Evolutionary conservation across 2,888 invertebrate genomes (phyloP), one percentile per base, ranked within the genome.

Genomic region (Meandrusa payeni): DNA sequence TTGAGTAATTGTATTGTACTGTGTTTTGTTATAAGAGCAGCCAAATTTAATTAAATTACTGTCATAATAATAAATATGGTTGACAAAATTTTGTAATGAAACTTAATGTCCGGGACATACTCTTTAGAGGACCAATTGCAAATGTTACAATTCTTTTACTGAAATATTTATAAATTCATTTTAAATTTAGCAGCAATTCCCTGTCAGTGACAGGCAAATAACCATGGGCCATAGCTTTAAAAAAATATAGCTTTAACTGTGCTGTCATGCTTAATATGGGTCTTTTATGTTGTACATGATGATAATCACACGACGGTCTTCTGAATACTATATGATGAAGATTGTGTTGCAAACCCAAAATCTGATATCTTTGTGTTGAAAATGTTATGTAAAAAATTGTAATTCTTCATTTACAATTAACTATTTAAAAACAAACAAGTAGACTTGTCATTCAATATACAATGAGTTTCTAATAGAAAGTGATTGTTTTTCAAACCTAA

Each of bases 231-330:
- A 15, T 15, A 15, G 26, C 26, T 26, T 26, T 3, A 26, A 5
- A 22, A 5, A 6, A 1, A 1, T 5, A 13, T 27, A 20, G 27
- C 37, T 37, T 27, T 3, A 20, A 1, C 11, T 5, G 5, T 11
- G 3, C 11, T 5, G 11, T 5, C 5, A 29, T 17, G 15, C 13
- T 12, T 11, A 12, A 15, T 20, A 12, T 39, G n/a, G 5, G 7
- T 12, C 23, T 5, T 19, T 23, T 38, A 19, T 31, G 15, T 22
- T 29, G 11, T 41, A 59, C 32, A 87, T 89, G 89, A 89, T 89
- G 89, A 89, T 63, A 85, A 59, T 73, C 78, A 81, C 87, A 89
- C 88, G 89, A 89, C 89, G 89, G 89, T 89, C 89, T 89, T 89
- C 89, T 77, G 89, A 89, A 43, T 50, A 78, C 73, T 36, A 78